Percentiles rank a stretch among this genome's conserved stretches.
phyloP scores from a whole-genome alignment of 2,797 vertebrate species.

The Champsocephalus gunnari region DNA sequence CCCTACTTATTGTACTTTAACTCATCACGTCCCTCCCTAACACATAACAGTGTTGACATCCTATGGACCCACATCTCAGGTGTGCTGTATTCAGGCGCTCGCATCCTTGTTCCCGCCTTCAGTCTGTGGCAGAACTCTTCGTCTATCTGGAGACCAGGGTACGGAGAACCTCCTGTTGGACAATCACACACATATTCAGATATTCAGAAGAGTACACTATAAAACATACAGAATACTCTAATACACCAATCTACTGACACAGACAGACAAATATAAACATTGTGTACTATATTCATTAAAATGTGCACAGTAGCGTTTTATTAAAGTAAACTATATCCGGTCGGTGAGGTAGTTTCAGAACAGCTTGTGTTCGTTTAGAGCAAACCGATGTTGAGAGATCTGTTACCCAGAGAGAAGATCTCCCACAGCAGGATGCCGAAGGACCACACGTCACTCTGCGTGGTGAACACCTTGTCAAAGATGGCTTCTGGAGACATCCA shows the following conservation, averaged over 20 bases:
- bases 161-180: constrained; percentile 91
- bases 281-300: too few relatives aligned
- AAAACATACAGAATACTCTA: too few relatives aligned
- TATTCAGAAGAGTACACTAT: too few relatives aligned
- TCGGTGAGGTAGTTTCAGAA: too few relatives aligned
- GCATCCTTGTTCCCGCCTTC: constrained; percentile 94
- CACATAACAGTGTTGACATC: not conserved
- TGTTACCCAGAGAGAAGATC: constrained; percentile 95
- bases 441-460: constrained; percentile 97
- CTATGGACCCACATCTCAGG: constrained; percentile 88
- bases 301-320: too few relatives aligned
- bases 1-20: not conserved
- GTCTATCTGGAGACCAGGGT: constrained; percentile 94
- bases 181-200: not conserved
- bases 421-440: constrained; percentile 96
- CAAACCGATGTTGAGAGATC: too few relatives aligned
- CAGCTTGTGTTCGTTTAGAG: not conserved
- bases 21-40: not conserved
- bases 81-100: constrained; percentile 91
- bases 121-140: constrained; percentile 95
- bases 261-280: too few relatives aligned
- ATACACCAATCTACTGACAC: too few relatives aligned
- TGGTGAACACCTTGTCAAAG: constrained; percentile 98
- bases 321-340: too few relatives aligned
- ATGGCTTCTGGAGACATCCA: constrained; percentile 99